These are phyloP conservation scores for Paradisaea rubra DNA, from an alignment of 2,113 vertebrate genomes.

Conservation along the genomic window DNA sequence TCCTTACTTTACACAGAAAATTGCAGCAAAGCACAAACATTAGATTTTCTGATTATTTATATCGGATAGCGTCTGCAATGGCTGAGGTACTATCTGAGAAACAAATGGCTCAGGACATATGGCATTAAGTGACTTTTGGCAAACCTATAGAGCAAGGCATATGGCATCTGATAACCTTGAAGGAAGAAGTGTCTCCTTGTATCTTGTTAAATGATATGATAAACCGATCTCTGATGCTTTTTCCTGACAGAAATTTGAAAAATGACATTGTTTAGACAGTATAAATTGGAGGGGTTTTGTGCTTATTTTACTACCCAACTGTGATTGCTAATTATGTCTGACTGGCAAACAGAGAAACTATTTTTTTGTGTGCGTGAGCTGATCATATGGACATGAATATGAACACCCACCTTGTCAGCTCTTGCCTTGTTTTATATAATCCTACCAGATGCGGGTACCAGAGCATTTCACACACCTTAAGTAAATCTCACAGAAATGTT, in stretches of 20 bases:
- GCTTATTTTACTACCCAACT: neutral
- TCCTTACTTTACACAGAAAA: neutral
- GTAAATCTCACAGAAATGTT: neutral
- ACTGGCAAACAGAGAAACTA: neutral
- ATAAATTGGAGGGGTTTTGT: neutral
- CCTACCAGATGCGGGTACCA: neutral
- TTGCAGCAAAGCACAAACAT: neutral
- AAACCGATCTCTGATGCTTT: neutral
- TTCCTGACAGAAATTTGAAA: neutral
- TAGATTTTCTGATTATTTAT: neutral
- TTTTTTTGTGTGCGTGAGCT: neutral
- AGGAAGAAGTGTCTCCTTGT: neutral
- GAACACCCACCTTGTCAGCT: neutral
- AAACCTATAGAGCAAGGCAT: slow-evolving; percentile 29
- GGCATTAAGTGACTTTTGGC: slow-evolving; percentile 42
- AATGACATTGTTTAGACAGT: neutral
- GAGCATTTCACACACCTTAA: neutral
- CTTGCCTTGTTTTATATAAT: neutral
- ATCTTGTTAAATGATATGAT: neutral
- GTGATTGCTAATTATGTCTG: neutral
- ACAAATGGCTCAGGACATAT: slow-evolving; percentile 30
- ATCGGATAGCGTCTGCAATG: neutral
- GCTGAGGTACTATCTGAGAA: neutral
- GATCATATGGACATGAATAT: neutral
- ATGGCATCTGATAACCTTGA: slow-evolving; percentile 45